Evolutionary conservation across 2,113 vertebrate species (phyloP).

Genomic region (Balaenoptera acutorostrata): DNA sequence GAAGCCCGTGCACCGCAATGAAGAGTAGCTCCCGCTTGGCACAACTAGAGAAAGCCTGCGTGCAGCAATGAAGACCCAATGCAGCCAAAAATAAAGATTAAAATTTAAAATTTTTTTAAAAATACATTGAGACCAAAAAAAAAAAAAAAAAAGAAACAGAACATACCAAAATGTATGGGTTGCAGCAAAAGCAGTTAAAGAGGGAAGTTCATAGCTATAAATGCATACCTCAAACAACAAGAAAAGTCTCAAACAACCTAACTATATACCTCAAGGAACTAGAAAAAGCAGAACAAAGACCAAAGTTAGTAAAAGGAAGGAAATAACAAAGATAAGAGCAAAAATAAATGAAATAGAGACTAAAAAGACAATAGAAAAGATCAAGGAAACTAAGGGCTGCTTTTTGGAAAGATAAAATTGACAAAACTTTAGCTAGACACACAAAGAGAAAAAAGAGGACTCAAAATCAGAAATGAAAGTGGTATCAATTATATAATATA

Average conservation of each 20-base stretch:
- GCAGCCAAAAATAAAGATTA: too few species aligned
- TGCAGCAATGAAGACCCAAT: too few species aligned
- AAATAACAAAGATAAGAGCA: neutral
- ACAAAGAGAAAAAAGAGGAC: neutral
- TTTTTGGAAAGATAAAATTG: neutral
- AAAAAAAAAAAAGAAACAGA: neutral
- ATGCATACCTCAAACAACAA: neutral
- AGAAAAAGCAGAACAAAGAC: neutral
- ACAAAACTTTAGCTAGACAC: neutral
- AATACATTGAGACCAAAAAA: neutral
- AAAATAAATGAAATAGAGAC: neutral
- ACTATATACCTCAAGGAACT: neutral
- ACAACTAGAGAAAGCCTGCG: too few species aligned
- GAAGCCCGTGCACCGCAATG: too few species aligned
- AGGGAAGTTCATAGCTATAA: too few species aligned
- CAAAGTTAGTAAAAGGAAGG: neutral
- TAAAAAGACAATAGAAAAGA: neutral
- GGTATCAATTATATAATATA: too few species aligned
- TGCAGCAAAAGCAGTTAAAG: neutral
- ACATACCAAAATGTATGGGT: neutral
- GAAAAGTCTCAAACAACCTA: neutral
- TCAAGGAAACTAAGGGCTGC: neutral
- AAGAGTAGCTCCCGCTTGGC: too few species aligned
- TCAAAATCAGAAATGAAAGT: neutral
- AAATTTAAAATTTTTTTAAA: neutral